Percentiles rank a stretch among this genome's conserved stretches.
Conservation (phyloP, 2,113 vertebrate genomes). For the Ammodytes marinus region DNA sequence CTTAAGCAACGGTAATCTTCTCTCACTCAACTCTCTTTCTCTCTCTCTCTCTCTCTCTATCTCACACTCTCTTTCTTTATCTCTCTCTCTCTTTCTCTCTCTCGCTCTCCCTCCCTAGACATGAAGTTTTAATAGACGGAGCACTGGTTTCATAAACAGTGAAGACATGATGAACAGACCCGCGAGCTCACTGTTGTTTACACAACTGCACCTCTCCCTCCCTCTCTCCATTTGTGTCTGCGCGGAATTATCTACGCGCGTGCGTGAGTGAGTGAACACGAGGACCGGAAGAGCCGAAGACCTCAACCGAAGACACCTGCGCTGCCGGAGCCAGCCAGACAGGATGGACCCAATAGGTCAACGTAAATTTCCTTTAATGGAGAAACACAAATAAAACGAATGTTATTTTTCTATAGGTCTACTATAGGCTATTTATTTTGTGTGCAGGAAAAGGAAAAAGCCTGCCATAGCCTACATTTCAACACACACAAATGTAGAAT, state of each 20-base stretch:
- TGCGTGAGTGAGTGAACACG: not conserved
- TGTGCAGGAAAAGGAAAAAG: too few relatives aligned
- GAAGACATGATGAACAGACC: not conserved
- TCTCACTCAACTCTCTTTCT: constrained; percentile 4
- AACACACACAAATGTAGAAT: not conserved
- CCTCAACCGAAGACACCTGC: not conserved
- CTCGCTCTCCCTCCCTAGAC: not conserved
- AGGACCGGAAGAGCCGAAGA: not conserved
- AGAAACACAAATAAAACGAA: not conserved
- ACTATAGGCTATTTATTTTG: too few relatives aligned
- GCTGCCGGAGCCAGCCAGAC: too few relatives aligned
- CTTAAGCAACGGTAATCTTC: constrained; percentile 61
- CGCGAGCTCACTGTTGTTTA: constrained; percentile 15
- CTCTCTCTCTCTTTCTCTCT: not conserved
- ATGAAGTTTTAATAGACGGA: not conserved
- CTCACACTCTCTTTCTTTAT: not conserved
- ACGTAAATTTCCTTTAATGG: not conserved
- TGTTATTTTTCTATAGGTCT: too few relatives aligned
- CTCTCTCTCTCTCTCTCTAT: not conserved
- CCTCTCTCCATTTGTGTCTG: too few relatives aligned
- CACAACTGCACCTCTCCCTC: constrained; percentile 45
- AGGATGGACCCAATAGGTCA: too few relatives aligned
- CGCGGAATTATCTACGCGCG: not conserved
- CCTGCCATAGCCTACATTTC: not conserved
- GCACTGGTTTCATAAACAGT: not conserved